A percentile compares a stretch with the other conserved stretches of the same genome.
phyloP scores from a whole-genome alignment of 1,140 invertebrate genomes.

The Drosophila asahinai region DNA sequence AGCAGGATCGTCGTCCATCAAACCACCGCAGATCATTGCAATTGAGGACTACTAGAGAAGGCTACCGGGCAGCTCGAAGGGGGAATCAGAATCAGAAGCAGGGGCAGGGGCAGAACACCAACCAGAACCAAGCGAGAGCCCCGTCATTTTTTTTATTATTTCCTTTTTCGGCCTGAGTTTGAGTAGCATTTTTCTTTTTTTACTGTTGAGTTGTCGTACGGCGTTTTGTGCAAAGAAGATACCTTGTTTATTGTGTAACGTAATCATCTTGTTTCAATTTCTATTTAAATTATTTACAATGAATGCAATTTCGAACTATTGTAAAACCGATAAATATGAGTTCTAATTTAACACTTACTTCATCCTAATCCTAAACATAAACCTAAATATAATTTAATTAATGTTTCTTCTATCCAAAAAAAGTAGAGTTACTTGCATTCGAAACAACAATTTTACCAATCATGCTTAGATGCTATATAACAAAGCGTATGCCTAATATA shows the following conservation, averaged over 20 bases:
- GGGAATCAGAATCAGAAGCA: conserved; percentile 8
- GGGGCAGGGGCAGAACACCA: conserved; percentile 27
- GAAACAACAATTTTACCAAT: conserved; percentile 42
- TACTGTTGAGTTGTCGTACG: conserved; percentile 74
- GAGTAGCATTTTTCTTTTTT: conserved; percentile 41
- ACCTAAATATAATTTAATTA: conserved; percentile 22
- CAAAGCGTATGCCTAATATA: conserved; percentile 64
- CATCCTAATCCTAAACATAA: conserved; percentile 50
- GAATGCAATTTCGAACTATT: conserved; percentile 45
- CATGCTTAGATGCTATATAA: conserved; percentile 65
- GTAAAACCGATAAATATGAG: conserved; percentile 47
- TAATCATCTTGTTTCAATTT: conserved; percentile 61
- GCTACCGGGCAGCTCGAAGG: conserved; percentile 39
- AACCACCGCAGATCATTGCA: conserved; percentile 84
- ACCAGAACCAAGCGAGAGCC: conserved; percentile 25
- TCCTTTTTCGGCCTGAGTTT: conserved; percentile 62
- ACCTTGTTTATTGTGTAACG: conserved; percentile 69
- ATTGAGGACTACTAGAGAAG: conserved; percentile 78
- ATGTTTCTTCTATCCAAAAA: conserved; percentile 62
- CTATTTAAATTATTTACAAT: conserved; percentile 56
- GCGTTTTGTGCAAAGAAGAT: conserved; percentile 68
- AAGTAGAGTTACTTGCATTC: conserved; percentile 64
- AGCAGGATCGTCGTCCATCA: conserved; percentile 60
- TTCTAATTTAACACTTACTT: conserved; percentile 56
- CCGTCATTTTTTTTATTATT: conserved; percentile 42